These are phyloP conservation scores for Pseudochirops corinnae DNA, from an alignment of 2,797 vertebrate genomes.

Conservation along the genomic window DNA sequence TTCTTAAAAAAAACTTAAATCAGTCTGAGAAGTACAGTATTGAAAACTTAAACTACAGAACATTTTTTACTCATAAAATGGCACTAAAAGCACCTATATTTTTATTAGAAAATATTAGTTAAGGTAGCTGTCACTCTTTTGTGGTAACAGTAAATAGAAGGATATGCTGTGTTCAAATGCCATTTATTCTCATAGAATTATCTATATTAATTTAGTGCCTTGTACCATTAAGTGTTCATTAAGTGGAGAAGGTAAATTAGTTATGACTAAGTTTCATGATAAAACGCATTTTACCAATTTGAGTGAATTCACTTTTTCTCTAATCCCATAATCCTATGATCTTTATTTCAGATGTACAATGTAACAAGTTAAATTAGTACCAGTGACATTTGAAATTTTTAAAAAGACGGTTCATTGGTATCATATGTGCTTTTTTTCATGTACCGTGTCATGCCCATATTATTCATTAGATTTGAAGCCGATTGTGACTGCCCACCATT, in stretches of 20 bases:
- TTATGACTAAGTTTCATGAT: background rate
- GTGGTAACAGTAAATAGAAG: background rate
- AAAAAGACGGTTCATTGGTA: background rate
- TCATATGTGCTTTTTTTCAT: background rate
- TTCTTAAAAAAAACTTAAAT: background rate
- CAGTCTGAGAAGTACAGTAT: background rate
- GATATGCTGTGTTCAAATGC: background rate
- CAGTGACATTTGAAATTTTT: background rate
- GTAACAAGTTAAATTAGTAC: background rate
- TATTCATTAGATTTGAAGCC: background rate
- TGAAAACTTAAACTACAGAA: background rate
- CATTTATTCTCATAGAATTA: background rate
- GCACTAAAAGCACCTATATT: background rate
- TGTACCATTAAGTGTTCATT: background rate
- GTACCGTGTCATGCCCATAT: background rate
- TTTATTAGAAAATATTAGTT: conserved; percentile 4
- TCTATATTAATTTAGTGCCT: background rate
- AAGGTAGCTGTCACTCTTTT: background rate
- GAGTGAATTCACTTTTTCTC: background rate
- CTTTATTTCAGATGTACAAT: background rate
- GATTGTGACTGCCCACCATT: background rate
- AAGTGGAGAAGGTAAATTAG: background rate
- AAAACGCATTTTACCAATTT: background rate
- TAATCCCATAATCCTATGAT: background rate
- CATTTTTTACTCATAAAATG: background rate